Evolutionary conservation across 2,113 vertebrate genomes (phyloP).

Genomic region (Coptodon rendalli): DNA sequence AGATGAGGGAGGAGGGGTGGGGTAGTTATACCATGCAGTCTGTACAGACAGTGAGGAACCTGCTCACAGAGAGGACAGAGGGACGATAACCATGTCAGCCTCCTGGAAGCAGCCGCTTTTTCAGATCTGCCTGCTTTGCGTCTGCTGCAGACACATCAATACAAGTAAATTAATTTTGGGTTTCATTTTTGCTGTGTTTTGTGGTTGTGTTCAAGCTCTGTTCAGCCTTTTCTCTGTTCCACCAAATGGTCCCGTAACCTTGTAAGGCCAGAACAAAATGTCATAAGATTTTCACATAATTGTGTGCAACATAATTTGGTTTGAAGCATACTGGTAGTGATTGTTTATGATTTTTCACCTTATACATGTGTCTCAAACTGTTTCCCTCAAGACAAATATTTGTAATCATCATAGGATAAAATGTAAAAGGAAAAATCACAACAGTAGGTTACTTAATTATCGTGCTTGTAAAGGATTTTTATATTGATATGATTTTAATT

Average conservation of each 20-base stretch:
- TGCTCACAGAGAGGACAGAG: not conserved
- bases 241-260: slow-evolving; percentile 29
- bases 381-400: not conserved
- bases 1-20: not conserved
- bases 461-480: not conserved
- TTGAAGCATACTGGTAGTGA: not conserved
- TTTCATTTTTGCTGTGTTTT: not conserved
- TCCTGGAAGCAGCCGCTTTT: slow-evolving; percentile 17
- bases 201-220: not conserved
- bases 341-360: not conserved
- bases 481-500: not conserved
- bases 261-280: not conserved
- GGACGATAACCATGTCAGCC: slow-evolving; percentile 24
- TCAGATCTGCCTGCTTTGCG: slow-evolving; percentile 34
- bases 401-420: not conserved
- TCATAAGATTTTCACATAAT: not conserved
- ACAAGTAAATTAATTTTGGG: slow-evolving; percentile 53
- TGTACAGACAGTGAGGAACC: not conserved
- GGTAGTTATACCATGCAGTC: slow-evolving; percentile 13
- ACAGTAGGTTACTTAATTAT: not conserved
- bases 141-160: slow-evolving; percentile 41
- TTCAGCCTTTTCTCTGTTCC: not conserved
- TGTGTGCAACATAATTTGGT: not conserved
- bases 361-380: not conserved
- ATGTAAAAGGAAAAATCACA: not conserved